A percentile compares a stretch with the other conserved stretches of the same genome.
Conservation (phyloP, 2,113 vertebrate species). For the Cephalopholis sonnerati region DNA sequence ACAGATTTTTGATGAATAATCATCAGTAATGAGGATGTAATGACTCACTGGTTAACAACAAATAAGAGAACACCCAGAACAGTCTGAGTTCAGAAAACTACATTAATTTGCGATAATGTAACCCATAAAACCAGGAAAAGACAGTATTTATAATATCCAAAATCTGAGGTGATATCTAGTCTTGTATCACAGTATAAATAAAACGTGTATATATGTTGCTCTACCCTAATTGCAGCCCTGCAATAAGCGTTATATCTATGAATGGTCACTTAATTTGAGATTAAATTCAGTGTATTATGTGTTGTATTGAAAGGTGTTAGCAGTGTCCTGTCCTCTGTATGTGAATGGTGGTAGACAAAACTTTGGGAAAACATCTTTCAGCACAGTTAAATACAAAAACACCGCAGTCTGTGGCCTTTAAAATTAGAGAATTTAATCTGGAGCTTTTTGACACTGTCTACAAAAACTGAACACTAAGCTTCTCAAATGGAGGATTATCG, state of each 20-base stretch:
- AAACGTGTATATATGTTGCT: no score
- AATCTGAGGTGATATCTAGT: no score
- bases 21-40: no score
- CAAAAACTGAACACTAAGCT: background rate
- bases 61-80: no score
- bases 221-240: background rate
- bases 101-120: no score
- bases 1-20: no score
- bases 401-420: background rate
- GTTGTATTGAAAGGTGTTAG: background rate
- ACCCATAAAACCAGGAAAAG: no score
- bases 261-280: background rate
- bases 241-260: background rate
- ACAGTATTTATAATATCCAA: no score
- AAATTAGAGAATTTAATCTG: background rate
- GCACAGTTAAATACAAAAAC: background rate
- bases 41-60: no score
- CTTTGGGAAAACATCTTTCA: background rate
- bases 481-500: conserved; percentile 6
- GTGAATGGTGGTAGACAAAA: background rate
- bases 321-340: background rate
- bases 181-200: no score
- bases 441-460: background rate
- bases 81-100: no score
- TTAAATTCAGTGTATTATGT: background rate